Percentiles rank a stretch among this genome's conserved stretches.
These are phyloP conservation scores for Philotrypesis tridentata DNA, from an alignment of 1,140 invertebrate species.

Conservation along the genomic window DNA sequence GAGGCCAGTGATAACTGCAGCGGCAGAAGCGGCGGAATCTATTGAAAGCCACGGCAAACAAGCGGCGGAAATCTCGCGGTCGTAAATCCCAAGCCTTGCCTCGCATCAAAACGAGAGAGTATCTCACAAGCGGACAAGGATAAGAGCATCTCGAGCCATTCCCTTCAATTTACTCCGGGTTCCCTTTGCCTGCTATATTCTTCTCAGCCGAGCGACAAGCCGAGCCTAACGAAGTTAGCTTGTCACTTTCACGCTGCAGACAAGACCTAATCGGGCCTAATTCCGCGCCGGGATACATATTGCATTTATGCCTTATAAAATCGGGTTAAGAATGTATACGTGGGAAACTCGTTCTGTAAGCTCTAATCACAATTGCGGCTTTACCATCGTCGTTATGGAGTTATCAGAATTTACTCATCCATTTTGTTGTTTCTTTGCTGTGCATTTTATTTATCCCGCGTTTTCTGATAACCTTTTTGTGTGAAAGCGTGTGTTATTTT, in stretches of 20 bases:
- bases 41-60: not conserved
- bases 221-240: constrained; percentile 35
- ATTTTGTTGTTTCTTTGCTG: too few relatives aligned
- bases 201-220: not conserved
- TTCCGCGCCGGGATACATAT: not conserved
- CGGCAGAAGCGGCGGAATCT: too few relatives aligned
- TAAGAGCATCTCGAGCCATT: not conserved
- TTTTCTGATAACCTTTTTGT: too few relatives aligned
- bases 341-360: too few relatives aligned
- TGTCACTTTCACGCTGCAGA: not conserved
- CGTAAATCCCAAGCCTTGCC: not conserved
- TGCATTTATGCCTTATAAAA: not conserved
- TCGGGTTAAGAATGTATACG: too few relatives aligned
- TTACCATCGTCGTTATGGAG: too few relatives aligned
- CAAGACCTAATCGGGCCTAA: constrained; percentile 26
- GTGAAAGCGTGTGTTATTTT: too few relatives aligned
- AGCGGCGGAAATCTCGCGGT: too few relatives aligned
- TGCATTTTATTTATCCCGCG: too few relatives aligned
- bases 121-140: not conserved
- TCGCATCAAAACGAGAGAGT: not conserved
- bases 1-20: too few relatives aligned
- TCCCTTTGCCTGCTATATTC: not conserved
- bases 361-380: too few relatives aligned
- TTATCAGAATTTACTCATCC: too few relatives aligned
- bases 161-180: not conserved